Conservation (phyloP, 1,140 invertebrate species). For the Trypoxylus dichotomus region DNA sequence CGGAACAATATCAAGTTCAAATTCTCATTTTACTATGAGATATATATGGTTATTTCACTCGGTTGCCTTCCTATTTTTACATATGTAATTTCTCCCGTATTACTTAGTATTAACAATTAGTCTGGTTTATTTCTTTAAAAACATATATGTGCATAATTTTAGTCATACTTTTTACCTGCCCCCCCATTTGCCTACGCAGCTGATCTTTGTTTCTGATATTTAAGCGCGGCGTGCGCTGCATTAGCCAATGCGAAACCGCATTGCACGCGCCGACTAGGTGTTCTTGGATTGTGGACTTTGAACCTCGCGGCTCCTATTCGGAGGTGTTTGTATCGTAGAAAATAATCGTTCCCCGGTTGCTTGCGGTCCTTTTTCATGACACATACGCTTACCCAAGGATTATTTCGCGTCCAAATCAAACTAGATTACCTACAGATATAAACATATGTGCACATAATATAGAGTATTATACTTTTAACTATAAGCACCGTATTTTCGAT, state of each 20-base stretch:
- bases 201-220: neutral
- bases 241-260: conserved; percentile 18
- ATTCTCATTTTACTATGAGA: too few species aligned
- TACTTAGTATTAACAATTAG: too few species aligned
- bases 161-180: too few species aligned
- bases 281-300: conserved; percentile 40
- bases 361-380: neutral
- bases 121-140: too few species aligned
- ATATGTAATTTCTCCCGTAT: too few species aligned
- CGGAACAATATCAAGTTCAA: too few species aligned
- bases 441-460: too few species aligned
- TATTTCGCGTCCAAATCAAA: neutral
- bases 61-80: too few species aligned
- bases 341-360: neutral
- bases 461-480: too few species aligned
- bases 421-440: neutral
- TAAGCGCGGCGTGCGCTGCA: conserved; percentile 1
- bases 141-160: too few species aligned
- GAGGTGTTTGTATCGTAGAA: neutral
- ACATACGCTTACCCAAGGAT: neutral
- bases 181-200: neutral
- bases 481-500: too few species aligned
- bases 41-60: too few species aligned
- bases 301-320: conserved; percentile 40
- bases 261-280: conserved; percentile 15